These are phyloP conservation scores for Acanthornis magna DNA, from an alignment of 2,797 vertebrate species.

Conservation along the genomic window DNA sequence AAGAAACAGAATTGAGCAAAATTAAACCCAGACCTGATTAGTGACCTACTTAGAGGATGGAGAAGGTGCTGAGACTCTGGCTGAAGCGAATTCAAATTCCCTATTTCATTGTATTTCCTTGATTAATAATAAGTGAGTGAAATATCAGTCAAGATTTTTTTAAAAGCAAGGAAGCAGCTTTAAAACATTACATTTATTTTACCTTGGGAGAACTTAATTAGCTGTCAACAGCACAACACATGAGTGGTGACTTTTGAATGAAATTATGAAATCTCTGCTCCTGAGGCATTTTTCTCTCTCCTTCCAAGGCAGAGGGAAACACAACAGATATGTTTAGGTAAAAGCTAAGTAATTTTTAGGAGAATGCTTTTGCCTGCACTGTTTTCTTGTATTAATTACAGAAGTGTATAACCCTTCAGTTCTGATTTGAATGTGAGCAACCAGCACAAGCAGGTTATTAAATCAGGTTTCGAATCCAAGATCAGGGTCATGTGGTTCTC, in stretches of 20 bases:
- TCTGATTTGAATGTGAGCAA: background rate
- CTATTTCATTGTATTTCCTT: constrained; percentile 43
- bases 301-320: constrained; percentile 41
- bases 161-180: constrained; percentile 25
- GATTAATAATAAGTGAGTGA: constrained; percentile 31
- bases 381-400: constrained; percentile 68
- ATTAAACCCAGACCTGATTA: background rate
- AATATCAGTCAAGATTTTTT: constrained; percentile 50
- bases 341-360: constrained; percentile 50
- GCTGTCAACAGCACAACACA: constrained; percentile 68
- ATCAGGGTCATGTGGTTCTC: background rate
- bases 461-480: background rate
- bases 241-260: constrained; percentile 69
- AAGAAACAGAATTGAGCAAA: background rate
- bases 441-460: background rate
- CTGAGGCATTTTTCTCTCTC: constrained; percentile 61
- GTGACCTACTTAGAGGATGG: background rate
- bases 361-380: constrained; percentile 46
- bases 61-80: background rate
- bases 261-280: constrained; percentile 65
- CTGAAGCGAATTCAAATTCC: background rate
- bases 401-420: constrained; percentile 41
- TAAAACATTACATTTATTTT: constrained; percentile 63
- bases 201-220: constrained; percentile 76
- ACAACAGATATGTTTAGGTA: constrained; percentile 51